These are phyloP conservation scores for Ericerus pela DNA, from an alignment of 1,140 invertebrate species.

Conservation along the genomic window DNA sequence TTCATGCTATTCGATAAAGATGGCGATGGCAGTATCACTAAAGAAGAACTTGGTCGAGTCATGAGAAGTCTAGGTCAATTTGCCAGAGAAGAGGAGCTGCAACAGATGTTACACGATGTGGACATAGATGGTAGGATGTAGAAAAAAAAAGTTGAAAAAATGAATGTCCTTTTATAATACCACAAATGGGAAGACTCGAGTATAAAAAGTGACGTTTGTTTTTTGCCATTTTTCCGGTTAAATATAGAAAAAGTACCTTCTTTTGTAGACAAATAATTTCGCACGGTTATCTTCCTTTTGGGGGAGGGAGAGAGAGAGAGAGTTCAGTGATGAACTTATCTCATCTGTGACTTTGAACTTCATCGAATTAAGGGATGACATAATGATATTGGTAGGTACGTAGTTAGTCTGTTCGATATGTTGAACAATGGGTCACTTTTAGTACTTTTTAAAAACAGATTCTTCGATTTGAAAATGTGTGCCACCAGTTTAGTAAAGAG, in stretches of 20 bases:
- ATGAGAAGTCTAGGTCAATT: conserved; percentile 75
- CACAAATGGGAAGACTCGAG: neutral
- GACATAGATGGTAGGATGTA: conserved; percentile 64
- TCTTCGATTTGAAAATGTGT: too few species aligned
- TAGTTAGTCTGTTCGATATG: too few species aligned
- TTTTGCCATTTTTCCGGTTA: neutral
- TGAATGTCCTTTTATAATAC: neutral
- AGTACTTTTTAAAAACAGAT: too few species aligned
- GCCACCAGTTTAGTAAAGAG: too few species aligned
- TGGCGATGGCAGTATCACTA: conserved; percentile 73
- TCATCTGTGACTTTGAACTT: too few species aligned
- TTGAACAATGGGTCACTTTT: too few species aligned
- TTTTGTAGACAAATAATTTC: neutral
- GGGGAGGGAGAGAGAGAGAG: too few species aligned
- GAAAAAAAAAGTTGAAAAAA: too few species aligned
- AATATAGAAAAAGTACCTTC: neutral
- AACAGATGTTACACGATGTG: conserved; percentile 77
- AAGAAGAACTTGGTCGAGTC: conserved; percentile 66
- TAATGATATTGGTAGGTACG: too few species aligned
- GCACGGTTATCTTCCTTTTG: too few species aligned
- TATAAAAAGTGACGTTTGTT: neutral
- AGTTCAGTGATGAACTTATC: too few species aligned
- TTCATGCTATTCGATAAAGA: conserved; percentile 81
- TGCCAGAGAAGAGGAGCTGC: conserved; percentile 62
- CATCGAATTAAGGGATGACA: too few species aligned